Conservation (phyloP, 2,888 invertebrate species). For the Hanleya hanleyi region DNA sequence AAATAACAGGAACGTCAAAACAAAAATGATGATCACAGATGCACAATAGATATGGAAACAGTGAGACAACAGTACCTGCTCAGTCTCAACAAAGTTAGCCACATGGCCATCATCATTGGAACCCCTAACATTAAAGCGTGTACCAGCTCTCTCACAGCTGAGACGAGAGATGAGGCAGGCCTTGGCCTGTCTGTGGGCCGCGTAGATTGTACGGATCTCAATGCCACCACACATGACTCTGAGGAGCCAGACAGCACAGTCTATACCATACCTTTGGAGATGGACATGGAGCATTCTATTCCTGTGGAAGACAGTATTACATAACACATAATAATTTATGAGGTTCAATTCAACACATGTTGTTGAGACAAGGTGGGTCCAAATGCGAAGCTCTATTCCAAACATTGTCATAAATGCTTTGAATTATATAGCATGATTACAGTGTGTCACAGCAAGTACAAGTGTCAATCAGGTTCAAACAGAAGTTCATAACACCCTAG, state of each 20-base stretch:
- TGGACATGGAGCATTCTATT: slow-evolving; percentile 97
- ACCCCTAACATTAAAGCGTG: slow-evolving; percentile 98
- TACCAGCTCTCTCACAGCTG: slow-evolving; percentile 98
- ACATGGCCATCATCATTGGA: slow-evolving; percentile 99
- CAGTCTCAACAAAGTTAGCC: slow-evolving; percentile 99
- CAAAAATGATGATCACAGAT: background rate
- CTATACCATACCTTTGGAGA: slow-evolving; percentile 91
- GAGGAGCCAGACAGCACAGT: slow-evolving; percentile 92
- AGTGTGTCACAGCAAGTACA: no score
- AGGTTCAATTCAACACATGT: no score
- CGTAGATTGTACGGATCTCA: slow-evolving; percentile 97
- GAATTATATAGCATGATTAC: no score
- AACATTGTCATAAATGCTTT: no score
- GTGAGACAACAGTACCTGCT: slow-evolving; percentile 85
- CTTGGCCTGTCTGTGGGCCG: slow-evolving; percentile 91
- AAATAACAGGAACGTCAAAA: no score
- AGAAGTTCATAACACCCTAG: no score
- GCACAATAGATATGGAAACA: no score
- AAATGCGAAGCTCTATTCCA: no score
- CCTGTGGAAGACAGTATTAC: no score
- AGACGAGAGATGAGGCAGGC: slow-evolving; percentile 96
- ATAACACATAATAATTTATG: no score
- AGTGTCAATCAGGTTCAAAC: no score
- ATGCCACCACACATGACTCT: slow-evolving; percentile 98
- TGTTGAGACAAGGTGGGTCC: no score